These are phyloP conservation scores for Neodiprion fabricii DNA, from an alignment of 1,140 invertebrate genomes.

Conservation along the genomic window DNA sequence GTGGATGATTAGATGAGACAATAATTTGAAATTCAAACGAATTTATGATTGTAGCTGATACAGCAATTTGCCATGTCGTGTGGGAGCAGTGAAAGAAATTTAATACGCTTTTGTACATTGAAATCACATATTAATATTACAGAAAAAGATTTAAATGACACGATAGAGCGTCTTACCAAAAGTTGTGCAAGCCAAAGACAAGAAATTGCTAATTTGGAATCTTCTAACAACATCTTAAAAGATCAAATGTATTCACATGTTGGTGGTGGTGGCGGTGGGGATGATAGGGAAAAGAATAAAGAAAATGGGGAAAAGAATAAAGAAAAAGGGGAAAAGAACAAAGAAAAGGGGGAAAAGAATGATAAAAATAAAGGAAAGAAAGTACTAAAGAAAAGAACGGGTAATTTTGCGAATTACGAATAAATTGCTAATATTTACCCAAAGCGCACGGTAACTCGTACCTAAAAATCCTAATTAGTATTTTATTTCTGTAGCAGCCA, in stretches of 20 bases:
- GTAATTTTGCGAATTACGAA: slow-evolving; percentile 15
- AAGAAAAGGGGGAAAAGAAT: slow-evolving; percentile 8
- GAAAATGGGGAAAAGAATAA: neutral
- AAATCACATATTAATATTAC: slow-evolving; percentile 31
- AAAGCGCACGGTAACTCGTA: neutral
- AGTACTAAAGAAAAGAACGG: slow-evolving; percentile 26
- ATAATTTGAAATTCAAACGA: no score
- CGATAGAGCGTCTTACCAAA: slow-evolving; percentile 58
- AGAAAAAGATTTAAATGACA: slow-evolving; percentile 61
- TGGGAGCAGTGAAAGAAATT: no score
- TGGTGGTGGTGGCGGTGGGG: neutral
- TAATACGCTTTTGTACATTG: neutral
- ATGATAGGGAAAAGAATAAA: slow-evolving; percentile 13
- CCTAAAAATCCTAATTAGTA: slow-evolving; percentile 12
- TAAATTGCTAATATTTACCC: neutral
- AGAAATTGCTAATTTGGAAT: slow-evolving; percentile 57
- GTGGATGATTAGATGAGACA: no score
- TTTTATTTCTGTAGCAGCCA: slow-evolving; percentile 16
- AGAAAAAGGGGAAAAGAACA: slow-evolving; percentile 18
- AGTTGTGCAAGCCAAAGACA: slow-evolving; percentile 51
- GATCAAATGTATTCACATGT: slow-evolving; percentile 24
- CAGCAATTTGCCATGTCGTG: no score
- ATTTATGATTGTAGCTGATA: no score
- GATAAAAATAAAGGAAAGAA: slow-evolving; percentile 15
- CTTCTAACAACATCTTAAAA: slow-evolving; percentile 38